Evolutionary conservation across 2,888 invertebrate genomes (phyloP), one percentile per base, ranked within the genome.

Genomic region (Tachina fera): DNA sequence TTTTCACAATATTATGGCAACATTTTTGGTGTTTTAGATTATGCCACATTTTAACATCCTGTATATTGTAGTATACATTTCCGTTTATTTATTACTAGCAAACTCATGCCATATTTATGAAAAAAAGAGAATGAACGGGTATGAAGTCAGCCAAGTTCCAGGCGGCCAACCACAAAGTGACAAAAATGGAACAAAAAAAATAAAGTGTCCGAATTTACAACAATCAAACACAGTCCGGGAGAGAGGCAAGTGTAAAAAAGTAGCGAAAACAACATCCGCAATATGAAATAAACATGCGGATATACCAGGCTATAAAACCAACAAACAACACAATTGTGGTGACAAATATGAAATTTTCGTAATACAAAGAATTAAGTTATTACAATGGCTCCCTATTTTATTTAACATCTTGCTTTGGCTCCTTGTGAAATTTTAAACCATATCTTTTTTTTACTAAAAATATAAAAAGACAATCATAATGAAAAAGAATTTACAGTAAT

Each of bases 31-130:
- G 76, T 80, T 86, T 83, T 83, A 80, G 86, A 83, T 86, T 83
- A 79, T 76, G 83, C 79, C 86, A 80, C 86, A 86, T 83, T 86
- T 83, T 53, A 76, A 83, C 83, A 86, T 86, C 86, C 86, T 79
- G 83, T 72, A 77, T 83, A 80, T 76, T 83, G 68, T 79, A 72
- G 53, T 70, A 71, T 56, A 86, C 83, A 86, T 79, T 76, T 86
- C 86, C 86, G 83, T 67, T 79, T 86, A 80, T 86, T 86, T 86
- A 86, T 86, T 79, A 83, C 76, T 56, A 78, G 51, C 11, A 67
- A 81, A 19, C 61, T 79, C 51, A 79, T 79, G 5, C 43, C 45
- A 2, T 51, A 79, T 53, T 43, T 53, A 61, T 79, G 63, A 71
- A 39, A 0, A 1, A 31, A 22, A 49, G 14, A 43, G 47, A 19